Percentiles rank a stretch among this genome's conserved stretches.
These are phyloP conservation scores for Drosophila demipolita DNA, from an alignment of 2,888 invertebrate genomes.

Conservation along the genomic window DNA sequence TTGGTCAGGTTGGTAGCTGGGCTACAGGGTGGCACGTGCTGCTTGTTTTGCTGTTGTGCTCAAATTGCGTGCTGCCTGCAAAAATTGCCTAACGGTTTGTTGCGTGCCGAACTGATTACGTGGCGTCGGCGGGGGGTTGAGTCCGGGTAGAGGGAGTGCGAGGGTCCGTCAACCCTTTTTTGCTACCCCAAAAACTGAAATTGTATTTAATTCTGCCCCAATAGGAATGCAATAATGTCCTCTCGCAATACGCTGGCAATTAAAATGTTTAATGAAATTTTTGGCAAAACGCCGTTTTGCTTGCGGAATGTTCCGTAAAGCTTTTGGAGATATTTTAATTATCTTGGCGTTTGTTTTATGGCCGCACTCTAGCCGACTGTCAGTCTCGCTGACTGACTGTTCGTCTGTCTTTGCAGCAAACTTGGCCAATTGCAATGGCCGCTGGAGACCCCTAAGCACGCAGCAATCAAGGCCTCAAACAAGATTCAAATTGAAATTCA, in stretches of 20 bases:
- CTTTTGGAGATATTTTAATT: slow-evolving; percentile 74
- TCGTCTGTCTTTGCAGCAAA: neutral
- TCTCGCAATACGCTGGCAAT: slow-evolving; percentile 71
- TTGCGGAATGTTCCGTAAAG: slow-evolving; percentile 50
- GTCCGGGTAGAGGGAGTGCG: neutral
- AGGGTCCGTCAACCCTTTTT: slow-evolving; percentile 37
- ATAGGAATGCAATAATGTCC: slow-evolving; percentile 72
- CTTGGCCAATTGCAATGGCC: slow-evolving; percentile 34
- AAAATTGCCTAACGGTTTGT: slow-evolving; percentile 21
- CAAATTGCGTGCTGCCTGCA: slow-evolving; percentile 81
- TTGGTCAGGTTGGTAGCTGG: slow-evolving; percentile 3
- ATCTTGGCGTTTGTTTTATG: slow-evolving; percentile 65
- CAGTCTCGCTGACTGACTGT: neutral
- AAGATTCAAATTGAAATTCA: slow-evolving; percentile 34
- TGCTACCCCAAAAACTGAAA: slow-evolving; percentile 64
- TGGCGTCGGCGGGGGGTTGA: neutral
- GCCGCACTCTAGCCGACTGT: slow-evolving; percentile 10
- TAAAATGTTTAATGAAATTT: slow-evolving; percentile 81
- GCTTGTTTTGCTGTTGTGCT: slow-evolving; percentile 77
- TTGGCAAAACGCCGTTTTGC: slow-evolving; percentile 61
- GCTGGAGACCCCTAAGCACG: slow-evolving; percentile 3
- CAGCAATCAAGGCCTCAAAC: slow-evolving; percentile 32
- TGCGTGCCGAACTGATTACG: slow-evolving; percentile 71
- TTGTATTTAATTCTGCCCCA: slow-evolving; percentile 67
- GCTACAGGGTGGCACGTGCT: slow-evolving; percentile 59